A percentile compares a stretch with the other conserved stretches of the same genome.
Evolutionary conservation across 2,113 vertebrate genomes (phyloP).

Genomic region (Carettochelys insculpta): DNA sequence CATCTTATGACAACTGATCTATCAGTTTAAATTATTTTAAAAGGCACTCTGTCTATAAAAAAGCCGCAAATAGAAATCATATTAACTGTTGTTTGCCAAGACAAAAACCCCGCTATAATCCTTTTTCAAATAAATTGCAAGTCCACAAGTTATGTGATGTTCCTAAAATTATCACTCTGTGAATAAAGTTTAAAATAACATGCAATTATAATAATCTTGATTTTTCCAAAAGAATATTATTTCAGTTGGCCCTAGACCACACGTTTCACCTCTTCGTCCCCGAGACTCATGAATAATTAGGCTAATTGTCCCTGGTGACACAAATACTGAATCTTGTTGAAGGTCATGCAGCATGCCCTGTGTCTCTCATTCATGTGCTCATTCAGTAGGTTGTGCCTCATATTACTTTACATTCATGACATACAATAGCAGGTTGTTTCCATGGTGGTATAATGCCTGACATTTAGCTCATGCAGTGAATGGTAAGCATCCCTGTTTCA

Average conservation of each 20-base stretch:
- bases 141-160: conserved; percentile 31
- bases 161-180: neutral
- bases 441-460: neutral
- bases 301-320: conserved; percentile 30
- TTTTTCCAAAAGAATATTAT: conserved; percentile 16
- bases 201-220: neutral
- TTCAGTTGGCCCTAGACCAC: conserved; percentile 33
- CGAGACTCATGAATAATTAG: conserved; percentile 54
- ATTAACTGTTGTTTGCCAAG: conserved; percentile 25
- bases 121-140: conserved; percentile 42
- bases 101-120: neutral
- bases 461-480: conserved; percentile 1
- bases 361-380: neutral
- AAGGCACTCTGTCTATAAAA: conserved; percentile 41
- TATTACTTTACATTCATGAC: conserved; percentile 14
- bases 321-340: conserved; percentile 11
- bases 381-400: neutral
- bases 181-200: neutral
- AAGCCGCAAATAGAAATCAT: conserved; percentile 3
- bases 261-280: conserved; percentile 10
- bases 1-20: conserved; percentile 14
- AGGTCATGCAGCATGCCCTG: conserved; percentile 8
- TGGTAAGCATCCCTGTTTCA: conserved; percentile 18
- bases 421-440: conserved; percentile 15
- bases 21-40: conserved; percentile 30